phyloP scores from a whole-genome alignment of 2,113 vertebrate genomes.

The Motacilla alba region DNA sequence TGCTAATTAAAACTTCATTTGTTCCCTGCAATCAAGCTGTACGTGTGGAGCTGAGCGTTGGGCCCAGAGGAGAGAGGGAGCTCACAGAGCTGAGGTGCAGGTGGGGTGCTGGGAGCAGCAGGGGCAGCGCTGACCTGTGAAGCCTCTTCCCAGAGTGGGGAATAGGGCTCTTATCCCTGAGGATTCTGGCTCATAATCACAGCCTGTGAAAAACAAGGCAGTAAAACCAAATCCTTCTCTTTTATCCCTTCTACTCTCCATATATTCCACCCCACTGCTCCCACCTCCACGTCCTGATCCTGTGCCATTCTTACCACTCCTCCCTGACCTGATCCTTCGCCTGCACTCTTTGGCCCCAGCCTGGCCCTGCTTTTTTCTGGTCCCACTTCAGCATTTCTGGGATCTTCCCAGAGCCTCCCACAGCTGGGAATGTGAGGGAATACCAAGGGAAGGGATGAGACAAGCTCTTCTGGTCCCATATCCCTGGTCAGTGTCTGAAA shows the following conservation, averaged over 20 bases:
- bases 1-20: background rate
- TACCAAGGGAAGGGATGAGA: background rate
- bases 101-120: background rate
- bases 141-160: background rate
- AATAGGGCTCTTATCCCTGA: background rate
- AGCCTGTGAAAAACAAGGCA: background rate
- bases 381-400: background rate
- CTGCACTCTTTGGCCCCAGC: background rate
- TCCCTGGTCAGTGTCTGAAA: background rate
- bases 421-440: background rate
- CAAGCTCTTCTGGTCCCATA: background rate
- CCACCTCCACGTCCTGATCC: background rate
- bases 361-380: background rate
- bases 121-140: background rate
- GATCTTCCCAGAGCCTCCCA: background rate
- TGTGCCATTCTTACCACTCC: rapidly evolving
- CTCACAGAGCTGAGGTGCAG: background rate
- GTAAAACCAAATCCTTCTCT: background rate
- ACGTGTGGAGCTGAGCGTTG: background rate
- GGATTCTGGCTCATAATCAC: background rate
- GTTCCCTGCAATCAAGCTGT: background rate
- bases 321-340: background rate
- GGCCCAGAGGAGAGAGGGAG: background rate
- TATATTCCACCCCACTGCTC: background rate
- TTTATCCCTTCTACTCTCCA: background rate